Evolutionary conservation across 2,888 invertebrate species (phyloP).

Genomic region (Andrena flavipes): DNA sequence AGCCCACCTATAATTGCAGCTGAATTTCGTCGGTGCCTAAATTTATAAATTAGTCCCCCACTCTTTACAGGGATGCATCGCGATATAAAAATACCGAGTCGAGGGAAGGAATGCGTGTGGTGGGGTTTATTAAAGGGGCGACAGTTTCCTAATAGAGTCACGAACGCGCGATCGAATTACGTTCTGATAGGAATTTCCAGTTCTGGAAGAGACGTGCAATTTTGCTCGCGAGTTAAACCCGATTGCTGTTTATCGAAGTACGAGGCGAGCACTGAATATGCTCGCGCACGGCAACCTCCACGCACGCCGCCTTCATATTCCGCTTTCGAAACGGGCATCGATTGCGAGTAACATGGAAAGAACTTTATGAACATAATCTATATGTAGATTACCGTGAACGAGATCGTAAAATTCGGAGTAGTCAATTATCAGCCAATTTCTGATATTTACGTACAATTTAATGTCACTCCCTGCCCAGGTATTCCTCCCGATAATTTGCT

Average conservation of each 20-base stretch:
- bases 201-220: conserved; percentile 13
- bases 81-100: conserved; percentile 2
- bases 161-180: conserved; percentile 40
- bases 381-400: conserved; percentile 22
- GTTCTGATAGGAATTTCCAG: conserved; percentile 22
- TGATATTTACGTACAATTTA: conserved; percentile 13
- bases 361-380: conserved; percentile 13
- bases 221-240: conserved; percentile 14
- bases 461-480: conserved; percentile 1
- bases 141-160: conserved; percentile 36
- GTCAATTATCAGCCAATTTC: conserved; percentile 24
- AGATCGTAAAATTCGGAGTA: conserved; percentile 16
- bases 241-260: conserved; percentile 13
- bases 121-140: conserved; percentile 34
- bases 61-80: conserved; percentile 9
- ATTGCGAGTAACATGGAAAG: conserved; percentile 24
- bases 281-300: background rate
- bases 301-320: background rate
- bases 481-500: conserved; percentile 7
- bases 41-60: conserved; percentile 4
- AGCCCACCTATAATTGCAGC: background rate
- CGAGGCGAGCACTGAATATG: background rate
- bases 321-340: conserved; percentile 10
- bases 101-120: background rate
- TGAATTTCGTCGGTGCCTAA: background rate